Evolutionary conservation across 2,113 vertebrate species (phyloP).

Genomic region (Nannobrachium achirus): DNA sequence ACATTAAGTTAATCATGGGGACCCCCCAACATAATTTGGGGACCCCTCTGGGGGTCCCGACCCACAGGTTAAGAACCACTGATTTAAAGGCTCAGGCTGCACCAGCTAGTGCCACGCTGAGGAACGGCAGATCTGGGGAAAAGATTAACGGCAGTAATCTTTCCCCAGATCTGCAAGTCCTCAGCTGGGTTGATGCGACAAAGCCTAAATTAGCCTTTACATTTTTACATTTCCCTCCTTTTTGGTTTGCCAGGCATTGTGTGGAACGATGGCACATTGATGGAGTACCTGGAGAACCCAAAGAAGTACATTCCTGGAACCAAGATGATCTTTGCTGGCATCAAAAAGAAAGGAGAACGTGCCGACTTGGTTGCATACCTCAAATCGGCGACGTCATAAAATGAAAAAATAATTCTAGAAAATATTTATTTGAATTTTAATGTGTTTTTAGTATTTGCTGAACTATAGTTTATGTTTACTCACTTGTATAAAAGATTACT

Average conservation of each 20-base stretch:
- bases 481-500: constrained; percentile 28
- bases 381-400: constrained; percentile 83
- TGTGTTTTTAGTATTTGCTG: constrained; percentile 42
- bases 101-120: no score
- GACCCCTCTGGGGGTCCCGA: no score
- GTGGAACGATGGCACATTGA: constrained; percentile 82
- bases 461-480: constrained; percentile 44
- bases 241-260: constrained; percentile 70
- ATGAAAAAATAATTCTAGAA: neutral
- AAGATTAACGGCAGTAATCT: no score
- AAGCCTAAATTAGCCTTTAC: no score
- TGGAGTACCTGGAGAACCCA: constrained; percentile 89
- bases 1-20: no score
- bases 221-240: neutral
- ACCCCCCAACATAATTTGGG: no score
- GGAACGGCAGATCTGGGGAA: no score
- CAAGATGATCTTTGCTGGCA: constrained; percentile 88
- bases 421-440: constrained; percentile 62
- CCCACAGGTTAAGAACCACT: no score
- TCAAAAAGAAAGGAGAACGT: constrained; percentile 90
- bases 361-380: constrained; percentile 84
- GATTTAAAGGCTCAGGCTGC: no score
- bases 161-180: no score
- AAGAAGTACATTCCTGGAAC: constrained; percentile 90
- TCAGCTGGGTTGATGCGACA: no score